Base-by-base conservation (phyloP, 37 sponge, comb jelly and placozoan genomes). In the Mnemiopsis leidyi region DNA sequence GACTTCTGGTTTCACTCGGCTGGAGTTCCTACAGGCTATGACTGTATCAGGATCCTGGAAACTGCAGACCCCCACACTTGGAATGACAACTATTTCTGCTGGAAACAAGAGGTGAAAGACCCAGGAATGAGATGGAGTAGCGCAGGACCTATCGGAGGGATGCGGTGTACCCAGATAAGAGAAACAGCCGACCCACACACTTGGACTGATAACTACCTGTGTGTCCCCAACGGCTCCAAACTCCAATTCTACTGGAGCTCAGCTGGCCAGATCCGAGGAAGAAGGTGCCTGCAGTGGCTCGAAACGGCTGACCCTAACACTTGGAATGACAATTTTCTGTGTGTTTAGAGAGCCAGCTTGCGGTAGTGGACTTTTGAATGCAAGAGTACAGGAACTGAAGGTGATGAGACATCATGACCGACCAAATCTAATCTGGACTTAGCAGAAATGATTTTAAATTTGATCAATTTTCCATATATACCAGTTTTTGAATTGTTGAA, bases 61-160 rank as follows among this genome's bases (percentile, higher is more conserved):
- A 7, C 73, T 71, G 25, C 73, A 23, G 73, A 71, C 30, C 25
- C 25, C 24, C 25, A 28, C 30, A 29, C 73, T 25, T 71, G 73
- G 73, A 23, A 71, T 18, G 73, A 71, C 30, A 71, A 71, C 73
- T 71, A 23, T 25, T 71, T 71, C 73, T 71, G 73, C 73, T 71
- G 73, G 73, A 71, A 18, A 28, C 29, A 71, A 18, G n/a, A 2
- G 3, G 30, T 71, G 21, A 71, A 71, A 18, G 73, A 71, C n/a
- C 73, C 73, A 3, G 73, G 73, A 7, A 3, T 71, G 25, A 71
- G 30, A 28, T 71, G 73, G 73, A 5, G 73, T 2, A 23, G 30
- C 20, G 9, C 3, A 18, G 73, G 30, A n/a, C 73, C 73, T 28
- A 71, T 71, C 73, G 3, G 3, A 5, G 73, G 73, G 30, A 71